Evolutionary conservation across 2,888 invertebrate species (phyloP), one percentile per base, ranked within the genome.

Genomic region (Clusia tigrina): DNA sequence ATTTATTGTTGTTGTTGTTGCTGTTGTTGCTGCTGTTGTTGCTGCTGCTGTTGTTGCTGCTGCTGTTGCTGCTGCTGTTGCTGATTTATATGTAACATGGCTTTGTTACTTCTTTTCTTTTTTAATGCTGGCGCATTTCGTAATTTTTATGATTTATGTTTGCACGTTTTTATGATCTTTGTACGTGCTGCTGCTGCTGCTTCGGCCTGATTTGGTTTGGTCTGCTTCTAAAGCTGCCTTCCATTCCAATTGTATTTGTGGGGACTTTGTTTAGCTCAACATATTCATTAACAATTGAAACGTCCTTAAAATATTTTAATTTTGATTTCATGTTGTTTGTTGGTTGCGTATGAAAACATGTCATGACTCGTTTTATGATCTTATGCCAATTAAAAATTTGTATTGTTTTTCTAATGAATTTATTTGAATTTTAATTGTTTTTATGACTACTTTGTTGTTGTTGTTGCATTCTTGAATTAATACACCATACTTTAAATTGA

Each of bases 241-340:
- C n/a, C n/a, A 32, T 32, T 32, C 12, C 12, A 32, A 32, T n/a
- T 32, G 32, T 32, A 12, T 5, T 32, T 32, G 32, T 12, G 32
- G 12, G 5, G 5, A 10, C 42, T 10, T 42, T 42, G 42, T 42
- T 42, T n/a, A n/a, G n/a, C n/a, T 9, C 32, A 32, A 32, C 12
- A 9, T 32, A 9, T 32, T 9, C 12, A 12, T 58, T 58, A 18
- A 51, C 46, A 26, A 48, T 17, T 48, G 20, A 37, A 22, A n/a
- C 20, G 52, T 38, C 53, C 58, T 53, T 52, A 53, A 38, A 58
- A 52, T 32, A 53, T 17, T 52, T 42, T 3, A 6, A 17, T 42
- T 42, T 42, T 3, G 2, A 17, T 42, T 42, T 32, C 12, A 32
- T 32, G 32, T 32, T 12, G 32, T 32, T 32, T 12, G 32, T 32